Conservation (phyloP, 2,797 vertebrate genomes). For the Stomatorhinus walkeri region DNA sequence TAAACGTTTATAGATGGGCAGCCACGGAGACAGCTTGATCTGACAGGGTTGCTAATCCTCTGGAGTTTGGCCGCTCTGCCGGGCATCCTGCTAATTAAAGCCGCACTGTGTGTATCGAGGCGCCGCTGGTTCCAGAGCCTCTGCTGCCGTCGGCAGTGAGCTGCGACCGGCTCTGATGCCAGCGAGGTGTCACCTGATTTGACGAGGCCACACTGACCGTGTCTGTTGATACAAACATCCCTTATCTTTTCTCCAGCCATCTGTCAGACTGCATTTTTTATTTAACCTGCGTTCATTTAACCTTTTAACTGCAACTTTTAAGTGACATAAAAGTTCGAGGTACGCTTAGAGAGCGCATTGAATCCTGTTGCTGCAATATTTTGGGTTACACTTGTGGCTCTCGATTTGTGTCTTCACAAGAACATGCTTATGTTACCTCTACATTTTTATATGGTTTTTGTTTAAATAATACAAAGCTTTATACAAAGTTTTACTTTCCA, state of each 20-base stretch:
- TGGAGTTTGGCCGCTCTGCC: not conserved
- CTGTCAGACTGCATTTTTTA: not conserved
- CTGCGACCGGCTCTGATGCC: not conserved
- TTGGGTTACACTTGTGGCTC: not conserved
- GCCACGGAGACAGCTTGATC: not conserved
- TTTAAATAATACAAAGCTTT: not conserved
- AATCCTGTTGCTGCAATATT: not conserved
- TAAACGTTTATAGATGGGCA: not conserved
- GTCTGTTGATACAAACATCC: not conserved
- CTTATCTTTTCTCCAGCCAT: not conserved
- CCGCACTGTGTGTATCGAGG: not conserved
- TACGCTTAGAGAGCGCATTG: not conserved
- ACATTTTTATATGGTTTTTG: not conserved
- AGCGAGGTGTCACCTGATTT: not conserved
- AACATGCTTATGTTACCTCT: not conserved
- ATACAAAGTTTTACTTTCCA: not conserved
- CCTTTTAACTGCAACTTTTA: not conserved
- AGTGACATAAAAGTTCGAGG: not conserved
- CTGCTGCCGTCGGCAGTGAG: not conserved
- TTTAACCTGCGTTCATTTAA: not conserved
- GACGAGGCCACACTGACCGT: not conserved
- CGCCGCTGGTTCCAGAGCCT: not conserved
- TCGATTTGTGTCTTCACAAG: not conserved
- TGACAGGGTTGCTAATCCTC: constrained; percentile 12
- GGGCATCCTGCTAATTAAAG: not conserved